Evolutionary conservation across 2,888 invertebrate species (phyloP).

Genomic region (Pollenia griseotomentosa): DNA sequence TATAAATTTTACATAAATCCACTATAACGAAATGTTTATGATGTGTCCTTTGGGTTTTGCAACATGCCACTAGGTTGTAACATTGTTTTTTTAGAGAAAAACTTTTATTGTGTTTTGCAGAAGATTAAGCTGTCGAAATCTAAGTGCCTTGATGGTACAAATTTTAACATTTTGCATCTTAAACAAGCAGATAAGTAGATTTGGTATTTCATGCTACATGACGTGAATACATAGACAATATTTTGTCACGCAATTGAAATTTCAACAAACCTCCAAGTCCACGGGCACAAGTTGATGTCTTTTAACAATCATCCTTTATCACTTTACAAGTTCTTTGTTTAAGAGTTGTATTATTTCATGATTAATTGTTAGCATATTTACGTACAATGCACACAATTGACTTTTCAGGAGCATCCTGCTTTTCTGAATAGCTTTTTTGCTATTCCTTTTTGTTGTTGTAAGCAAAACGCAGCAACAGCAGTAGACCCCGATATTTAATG

Average conservation of each 20-base stretch:
- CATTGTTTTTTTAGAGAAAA: background rate
- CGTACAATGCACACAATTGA: conserved; percentile 60
- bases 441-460: background rate
- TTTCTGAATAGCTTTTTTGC: background rate
- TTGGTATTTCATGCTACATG: background rate
- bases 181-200: background rate
- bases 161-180: background rate
- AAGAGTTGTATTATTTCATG: conserved; percentile 50
- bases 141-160: background rate
- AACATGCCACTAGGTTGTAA: background rate
- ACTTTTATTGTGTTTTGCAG: background rate
- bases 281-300: background rate
- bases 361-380: conserved; percentile 63
- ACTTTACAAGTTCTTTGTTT: conserved; percentile 2
- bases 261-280: background rate
- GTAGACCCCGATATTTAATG: background rate
- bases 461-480: background rate
- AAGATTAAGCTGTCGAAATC: background rate
- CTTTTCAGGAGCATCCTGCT: conserved; percentile 36
- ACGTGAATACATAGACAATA: background rate
- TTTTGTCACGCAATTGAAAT: background rate
- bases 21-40: background rate
- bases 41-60: background rate
- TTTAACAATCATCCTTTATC: conserved; percentile 31
- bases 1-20: conserved; percentile 17